A percentile compares a stretch with the other conserved stretches of the same genome.
Conservation (phyloP, 1,140 invertebrate genomes). For the Oscheius sp. region DNA sequence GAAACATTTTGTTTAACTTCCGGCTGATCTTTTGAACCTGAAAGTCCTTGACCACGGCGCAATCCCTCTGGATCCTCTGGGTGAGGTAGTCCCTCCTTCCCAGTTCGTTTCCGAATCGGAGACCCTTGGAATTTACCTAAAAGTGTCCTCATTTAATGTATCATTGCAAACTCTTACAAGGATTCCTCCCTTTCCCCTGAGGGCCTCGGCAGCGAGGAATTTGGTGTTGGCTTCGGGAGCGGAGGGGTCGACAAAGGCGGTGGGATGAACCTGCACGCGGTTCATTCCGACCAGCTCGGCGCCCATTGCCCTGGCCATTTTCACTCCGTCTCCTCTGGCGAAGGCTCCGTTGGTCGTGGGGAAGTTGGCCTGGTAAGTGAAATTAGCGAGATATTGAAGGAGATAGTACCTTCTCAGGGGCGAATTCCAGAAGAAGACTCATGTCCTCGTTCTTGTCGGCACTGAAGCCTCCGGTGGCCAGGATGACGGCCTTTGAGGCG, state of each 20-base stretch:
- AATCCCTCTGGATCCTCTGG: conserved; percentile 43
- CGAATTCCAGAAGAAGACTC: conserved; percentile 58
- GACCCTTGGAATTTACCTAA: conserved; percentile 56
- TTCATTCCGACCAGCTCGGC: conserved; percentile 56
- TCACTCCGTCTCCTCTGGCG: conserved; percentile 61
- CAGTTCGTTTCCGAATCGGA: conserved; percentile 60
- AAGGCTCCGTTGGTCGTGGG: conserved; percentile 62
- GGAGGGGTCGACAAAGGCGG: conserved; percentile 61
- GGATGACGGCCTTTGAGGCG: conserved; percentile 55
- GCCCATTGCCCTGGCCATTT: conserved; percentile 54
- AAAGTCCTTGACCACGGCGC: conserved; percentile 27
- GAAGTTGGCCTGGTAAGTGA: conserved; percentile 23
- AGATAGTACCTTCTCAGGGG: conserved; percentile 42
- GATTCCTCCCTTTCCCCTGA: conserved; percentile 61
- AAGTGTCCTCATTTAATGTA: conserved; percentile 6
- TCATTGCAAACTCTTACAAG: conserved; percentile 41
- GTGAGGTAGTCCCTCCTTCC: conserved; percentile 60
- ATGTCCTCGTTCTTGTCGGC: conserved; percentile 46
- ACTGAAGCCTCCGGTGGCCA: conserved; percentile 57
- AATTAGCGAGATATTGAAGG: no score
- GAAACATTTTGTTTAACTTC: neutral
- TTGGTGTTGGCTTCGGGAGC: conserved; percentile 55
- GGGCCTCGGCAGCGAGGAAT: conserved; percentile 61
- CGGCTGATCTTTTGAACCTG: neutral
- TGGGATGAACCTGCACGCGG: conserved; percentile 55